Conservation (phyloP, 2,888 invertebrate species). For the Drosophila antonietae region DNA sequence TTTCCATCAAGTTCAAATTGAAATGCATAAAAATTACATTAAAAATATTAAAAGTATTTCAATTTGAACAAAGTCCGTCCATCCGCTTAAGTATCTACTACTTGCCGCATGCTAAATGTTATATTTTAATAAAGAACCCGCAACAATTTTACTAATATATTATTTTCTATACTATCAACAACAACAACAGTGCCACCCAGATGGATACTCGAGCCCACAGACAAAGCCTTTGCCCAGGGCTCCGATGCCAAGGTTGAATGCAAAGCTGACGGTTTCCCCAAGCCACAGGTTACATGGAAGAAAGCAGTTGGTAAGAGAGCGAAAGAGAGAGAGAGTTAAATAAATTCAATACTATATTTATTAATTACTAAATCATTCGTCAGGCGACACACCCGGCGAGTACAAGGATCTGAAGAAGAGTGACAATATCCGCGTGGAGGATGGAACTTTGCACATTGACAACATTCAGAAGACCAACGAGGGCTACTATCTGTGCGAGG, state of each 20-base stretch:
- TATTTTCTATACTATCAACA: conserved; percentile 32
- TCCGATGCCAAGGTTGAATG: conserved; percentile 97
- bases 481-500: conserved; percentile 97
- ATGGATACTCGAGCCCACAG: conserved; percentile 97
- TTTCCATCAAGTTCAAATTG: conserved; percentile 45
- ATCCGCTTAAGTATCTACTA: conserved; percentile 53
- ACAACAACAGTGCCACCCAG: conserved; percentile 92
- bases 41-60: conserved; percentile 52
- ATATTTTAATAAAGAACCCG: conserved; percentile 1
- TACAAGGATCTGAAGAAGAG: conserved; percentile 96
- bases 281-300: conserved; percentile 97
- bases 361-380: not conserved
- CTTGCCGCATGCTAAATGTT: conserved; percentile 74
- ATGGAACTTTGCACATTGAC: conserved; percentile 95
- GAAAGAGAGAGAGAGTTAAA: not conserved
- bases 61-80: conserved; percentile 69
- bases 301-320: conserved; percentile 92
- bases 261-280: conserved; percentile 97
- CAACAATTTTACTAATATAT: conserved; percentile 65
- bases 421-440: conserved; percentile 96
- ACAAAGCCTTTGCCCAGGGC: conserved; percentile 97
- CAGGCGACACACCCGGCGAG: conserved; percentile 95
- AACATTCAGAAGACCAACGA: conserved; percentile 97
- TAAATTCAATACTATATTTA: too few species aligned
- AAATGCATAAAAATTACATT: conserved; percentile 35